Evolutionary conservation across 2,113 vertebrate species (phyloP).

Genomic region (Columbina picui): DNA sequence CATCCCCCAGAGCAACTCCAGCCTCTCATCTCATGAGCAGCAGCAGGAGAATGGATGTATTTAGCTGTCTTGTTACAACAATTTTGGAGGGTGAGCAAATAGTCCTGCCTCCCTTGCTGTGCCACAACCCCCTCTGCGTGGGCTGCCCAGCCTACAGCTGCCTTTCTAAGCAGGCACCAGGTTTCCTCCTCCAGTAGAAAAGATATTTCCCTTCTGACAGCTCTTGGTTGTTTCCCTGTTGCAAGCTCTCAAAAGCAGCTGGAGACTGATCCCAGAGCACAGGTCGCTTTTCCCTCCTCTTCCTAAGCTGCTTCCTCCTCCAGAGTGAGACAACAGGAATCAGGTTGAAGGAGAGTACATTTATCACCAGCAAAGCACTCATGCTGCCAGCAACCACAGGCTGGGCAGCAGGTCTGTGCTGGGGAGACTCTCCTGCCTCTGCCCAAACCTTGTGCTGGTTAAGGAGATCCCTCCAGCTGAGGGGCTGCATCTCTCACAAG

Average conservation of each 20-base stretch:
- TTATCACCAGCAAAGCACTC: accelerated
- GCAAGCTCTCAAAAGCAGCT: background rate
- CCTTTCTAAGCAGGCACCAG: background rate
- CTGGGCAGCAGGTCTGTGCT: background rate
- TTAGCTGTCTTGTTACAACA: background rate
- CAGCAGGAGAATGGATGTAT: background rate
- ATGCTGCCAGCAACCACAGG: background rate
- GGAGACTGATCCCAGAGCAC: background rate
- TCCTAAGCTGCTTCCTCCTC: background rate
- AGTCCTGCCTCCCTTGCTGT: background rate
- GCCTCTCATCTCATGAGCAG: background rate
- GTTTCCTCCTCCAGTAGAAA: background rate
- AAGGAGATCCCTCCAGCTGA: background rate
- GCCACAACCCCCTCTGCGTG: background rate
- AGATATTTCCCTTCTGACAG: background rate
- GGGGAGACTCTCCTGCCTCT: background rate
- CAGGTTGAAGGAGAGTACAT: background rate
- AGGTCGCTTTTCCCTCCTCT: background rate
- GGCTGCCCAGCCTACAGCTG: background rate
- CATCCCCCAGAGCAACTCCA: background rate
- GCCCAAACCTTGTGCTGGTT: background rate
- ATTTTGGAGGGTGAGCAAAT: background rate
- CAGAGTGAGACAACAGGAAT: background rate
- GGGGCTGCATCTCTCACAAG: accelerated
- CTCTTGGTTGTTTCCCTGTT: background rate